Percentiles rank a stretch among this genome's conserved stretches.
Conservation (phyloP, 2,888 invertebrate genomes). For the Tenthredo notha region DNA sequence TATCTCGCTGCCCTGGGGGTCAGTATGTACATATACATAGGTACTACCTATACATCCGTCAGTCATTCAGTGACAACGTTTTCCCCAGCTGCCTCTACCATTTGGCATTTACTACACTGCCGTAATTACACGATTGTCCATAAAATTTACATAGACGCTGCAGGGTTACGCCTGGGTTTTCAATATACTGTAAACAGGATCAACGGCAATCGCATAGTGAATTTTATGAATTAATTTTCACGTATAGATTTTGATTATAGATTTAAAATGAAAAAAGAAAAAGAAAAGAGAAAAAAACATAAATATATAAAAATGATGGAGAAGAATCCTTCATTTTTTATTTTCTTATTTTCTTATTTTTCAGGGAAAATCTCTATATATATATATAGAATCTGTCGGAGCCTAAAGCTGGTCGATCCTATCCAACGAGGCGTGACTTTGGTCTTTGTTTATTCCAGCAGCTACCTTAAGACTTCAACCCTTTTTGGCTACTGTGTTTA, state of each 20-base stretch:
- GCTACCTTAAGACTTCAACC: background rate
- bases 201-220: background rate
- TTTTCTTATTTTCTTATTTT: background rate
- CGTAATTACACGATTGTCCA: slow-evolving; percentile 74
- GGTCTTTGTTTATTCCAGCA: slow-evolving; percentile 19
- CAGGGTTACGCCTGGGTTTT: slow-evolving; percentile 65
- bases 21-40: slow-evolving; percentile 11
- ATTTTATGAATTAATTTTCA: background rate
- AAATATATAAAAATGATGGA: background rate
- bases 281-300: background rate
- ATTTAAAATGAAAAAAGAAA: background rate
- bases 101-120: background rate
- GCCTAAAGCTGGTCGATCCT: background rate
- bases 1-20: background rate
- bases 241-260: background rate
- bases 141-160: slow-evolving; percentile 71
- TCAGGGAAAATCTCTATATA: background rate
- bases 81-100: slow-evolving; percentile 18
- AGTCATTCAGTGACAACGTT: slow-evolving; percentile 22
- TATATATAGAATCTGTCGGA: background rate
- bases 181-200: slow-evolving; percentile 54
- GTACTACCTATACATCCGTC: background rate
- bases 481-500: slow-evolving; percentile 16
- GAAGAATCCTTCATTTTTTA: background rate
- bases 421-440: background rate